Evolutionary conservation across 1,140 invertebrate species (phyloP).

Genomic region (Tetragnatha versicolor): DNA sequence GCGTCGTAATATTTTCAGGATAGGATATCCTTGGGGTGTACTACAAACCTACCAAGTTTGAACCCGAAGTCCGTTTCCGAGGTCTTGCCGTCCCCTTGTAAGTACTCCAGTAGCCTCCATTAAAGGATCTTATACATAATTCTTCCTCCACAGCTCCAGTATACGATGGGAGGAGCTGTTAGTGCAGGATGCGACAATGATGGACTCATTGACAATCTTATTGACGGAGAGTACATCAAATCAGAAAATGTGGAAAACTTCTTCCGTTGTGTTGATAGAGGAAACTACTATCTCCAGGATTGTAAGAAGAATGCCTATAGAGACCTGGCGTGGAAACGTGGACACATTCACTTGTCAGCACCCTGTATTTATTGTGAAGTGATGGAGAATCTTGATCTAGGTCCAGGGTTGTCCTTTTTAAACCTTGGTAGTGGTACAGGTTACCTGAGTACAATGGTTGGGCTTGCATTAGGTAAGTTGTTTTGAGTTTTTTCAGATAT

Average conservation of each 20-base stretch:
- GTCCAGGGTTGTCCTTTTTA: slow-evolving; percentile 81
- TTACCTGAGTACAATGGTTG: slow-evolving; percentile 87
- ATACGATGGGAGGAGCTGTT: slow-evolving; percentile 82
- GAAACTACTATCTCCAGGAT: slow-evolving; percentile 78
- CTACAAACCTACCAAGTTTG: too few species aligned
- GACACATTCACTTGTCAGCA: slow-evolving; percentile 82
- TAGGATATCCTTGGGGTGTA: too few species aligned
- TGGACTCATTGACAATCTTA: slow-evolving; percentile 84
- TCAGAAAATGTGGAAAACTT: slow-evolving; percentile 75
- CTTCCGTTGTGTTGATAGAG: slow-evolving; percentile 86
- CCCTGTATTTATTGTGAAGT: slow-evolving; percentile 91
- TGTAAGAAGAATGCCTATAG: slow-evolving; percentile 75
- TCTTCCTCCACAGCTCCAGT: too few species aligned
- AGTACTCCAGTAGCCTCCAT: too few species aligned
- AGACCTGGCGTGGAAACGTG: slow-evolving; percentile 86
- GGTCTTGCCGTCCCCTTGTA: too few species aligned
- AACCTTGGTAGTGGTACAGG: slow-evolving; percentile 91
- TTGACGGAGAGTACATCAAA: slow-evolving; percentile 79
- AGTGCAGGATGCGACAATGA: slow-evolving; percentile 84
- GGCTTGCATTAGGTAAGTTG: slow-evolving; percentile 77
- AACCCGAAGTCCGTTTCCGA: too few species aligned
- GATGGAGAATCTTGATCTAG: slow-evolving; percentile 79
- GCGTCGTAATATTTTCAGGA: too few species aligned
- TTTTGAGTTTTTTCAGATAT: too few species aligned
- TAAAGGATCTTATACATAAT: too few species aligned